Base-by-base conservation (phyloP, 2,888 invertebrate genomes). In the Sympetrum striolatum region DNA sequence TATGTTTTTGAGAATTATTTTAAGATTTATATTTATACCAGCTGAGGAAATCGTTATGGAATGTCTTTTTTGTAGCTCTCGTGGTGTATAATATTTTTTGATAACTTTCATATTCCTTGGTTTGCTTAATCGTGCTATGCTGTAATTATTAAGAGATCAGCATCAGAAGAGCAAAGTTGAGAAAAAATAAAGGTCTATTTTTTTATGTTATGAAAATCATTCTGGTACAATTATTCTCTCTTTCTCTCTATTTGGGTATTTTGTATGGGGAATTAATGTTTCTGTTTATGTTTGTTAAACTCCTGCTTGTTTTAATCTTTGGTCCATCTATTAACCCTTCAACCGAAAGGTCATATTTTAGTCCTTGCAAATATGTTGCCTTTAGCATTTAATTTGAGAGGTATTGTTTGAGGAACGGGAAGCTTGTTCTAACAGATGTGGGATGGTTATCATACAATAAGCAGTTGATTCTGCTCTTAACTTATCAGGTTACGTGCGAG, bases 11-110 rank as follows among this genome's bases (percentile, higher is more conserved):
- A 64, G 60, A 64, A 60, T 60, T 60, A 64, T 86, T 60, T 86
- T 25, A 73, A 73, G 73, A 73, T 73, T 73, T 73, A 25, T 73
- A 73, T 73, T 73, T 73, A 73, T 73, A 73, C 73, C 73, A 73
- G 25, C 73, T 73, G 73, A 73, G 86, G 86, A 60, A 82, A 64
- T 86, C 31, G 64, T 60, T 60, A n/a, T 60, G 86, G 86, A 60
- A 60, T 86, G 60, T 86, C 58, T 35, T 58, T n/a, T 86, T 86
- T 60, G 86, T 86, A 64, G 64, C 37, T 86, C 53, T 35, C 25
- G 31, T 86, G 86, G 35, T 86, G 86, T 86, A 86, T 64, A 53
- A 53, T 53, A 86, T 60, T 86, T 86, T 86, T 86, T 86, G 37
- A 86, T 86, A 60, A 60, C 86, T 60, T 82, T 37, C 86, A 18